phyloP scores from a whole-genome alignment of 2,888 invertebrate species.

The Oscheius sp. region DNA sequence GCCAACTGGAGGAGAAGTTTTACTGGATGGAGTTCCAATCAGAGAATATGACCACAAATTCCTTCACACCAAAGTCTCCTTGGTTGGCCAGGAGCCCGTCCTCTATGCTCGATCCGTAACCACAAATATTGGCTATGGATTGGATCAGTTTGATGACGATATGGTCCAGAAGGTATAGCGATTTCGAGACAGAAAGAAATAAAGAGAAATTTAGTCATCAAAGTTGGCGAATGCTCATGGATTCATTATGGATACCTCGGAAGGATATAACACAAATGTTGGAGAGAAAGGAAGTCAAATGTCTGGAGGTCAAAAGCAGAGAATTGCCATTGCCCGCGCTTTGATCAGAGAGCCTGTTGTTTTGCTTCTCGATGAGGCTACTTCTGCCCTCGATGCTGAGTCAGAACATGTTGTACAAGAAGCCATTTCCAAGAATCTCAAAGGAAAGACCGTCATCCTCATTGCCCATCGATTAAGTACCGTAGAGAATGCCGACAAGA shows the following conservation, averaged over 20 bases:
- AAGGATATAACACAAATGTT: slow-evolving; percentile 71
- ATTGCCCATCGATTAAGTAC: slow-evolving; percentile 74
- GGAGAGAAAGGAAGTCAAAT: slow-evolving; percentile 73
- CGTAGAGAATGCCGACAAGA: slow-evolving; percentile 73
- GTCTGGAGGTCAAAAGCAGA: slow-evolving; percentile 68
- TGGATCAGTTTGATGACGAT: slow-evolving; percentile 56
- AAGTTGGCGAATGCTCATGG: slow-evolving; percentile 72
- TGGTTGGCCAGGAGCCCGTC: slow-evolving; percentile 73
- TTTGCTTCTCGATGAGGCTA: slow-evolving; percentile 66
- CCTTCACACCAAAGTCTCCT: slow-evolving; percentile 71
- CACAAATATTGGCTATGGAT: slow-evolving; percentile 68
- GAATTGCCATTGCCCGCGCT: slow-evolving; percentile 64
- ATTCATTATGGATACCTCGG: slow-evolving; percentile 71
- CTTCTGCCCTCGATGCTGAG: slow-evolving; percentile 65
- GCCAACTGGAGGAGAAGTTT: slow-evolving; percentile 69
- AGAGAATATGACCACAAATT: slow-evolving; percentile 72
- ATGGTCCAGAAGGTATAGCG: slow-evolving; percentile 32
- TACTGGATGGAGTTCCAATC: slow-evolving; percentile 71
- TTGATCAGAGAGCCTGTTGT: slow-evolving; percentile 63
- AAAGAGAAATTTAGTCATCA: too few relatives aligned
- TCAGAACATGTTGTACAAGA: slow-evolving; percentile 69
- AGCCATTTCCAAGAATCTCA: slow-evolving; percentile 71
- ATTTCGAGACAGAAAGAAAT: too few relatives aligned
- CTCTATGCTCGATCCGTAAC: slow-evolving; percentile 71
- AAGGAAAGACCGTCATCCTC: slow-evolving; percentile 72